These are phyloP conservation scores for Labrus mixtus DNA, from an alignment of 2,113 vertebrate genomes.

Conservation along the genomic window DNA sequence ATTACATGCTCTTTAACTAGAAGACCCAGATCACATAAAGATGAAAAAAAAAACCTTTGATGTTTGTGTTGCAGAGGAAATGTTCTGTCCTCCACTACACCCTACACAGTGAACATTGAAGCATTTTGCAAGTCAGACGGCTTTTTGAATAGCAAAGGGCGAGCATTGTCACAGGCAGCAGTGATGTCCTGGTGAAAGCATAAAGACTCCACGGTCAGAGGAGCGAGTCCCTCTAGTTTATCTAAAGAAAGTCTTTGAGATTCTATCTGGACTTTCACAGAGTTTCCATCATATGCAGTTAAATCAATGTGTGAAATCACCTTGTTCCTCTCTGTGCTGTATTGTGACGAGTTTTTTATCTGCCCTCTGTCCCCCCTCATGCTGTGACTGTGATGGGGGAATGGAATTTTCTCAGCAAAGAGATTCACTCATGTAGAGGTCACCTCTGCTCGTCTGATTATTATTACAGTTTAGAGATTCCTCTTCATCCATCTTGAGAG, in stretches of 20 bases:
- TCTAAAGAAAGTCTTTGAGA: constrained; percentile 49
- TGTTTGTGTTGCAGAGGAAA: not conserved
- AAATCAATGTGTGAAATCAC: constrained; percentile 42
- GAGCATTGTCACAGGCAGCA: constrained; percentile 7
- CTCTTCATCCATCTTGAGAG: constrained; percentile 13
- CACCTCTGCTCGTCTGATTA: constrained; percentile 52
- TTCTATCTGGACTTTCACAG: constrained; percentile 65
- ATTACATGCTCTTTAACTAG: constrained; percentile 30
- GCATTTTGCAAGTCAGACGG: not conserved
- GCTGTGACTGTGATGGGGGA: constrained; percentile 27
- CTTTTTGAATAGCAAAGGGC: constrained; percentile 18
- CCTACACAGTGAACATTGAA: not conserved
- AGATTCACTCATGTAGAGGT: constrained; percentile 35
- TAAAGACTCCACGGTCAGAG: constrained; percentile 4
- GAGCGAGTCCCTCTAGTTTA: constrained; percentile 28
- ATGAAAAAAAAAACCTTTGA: not conserved
- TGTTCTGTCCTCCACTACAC: not conserved
- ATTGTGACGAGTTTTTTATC: constrained; percentile 21
- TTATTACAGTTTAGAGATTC: constrained; percentile 42
- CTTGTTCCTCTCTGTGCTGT: constrained; percentile 10
- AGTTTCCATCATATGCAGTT: constrained; percentile 56
- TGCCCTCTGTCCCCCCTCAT: constrained; percentile 34
- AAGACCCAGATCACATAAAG: constrained; percentile 6
- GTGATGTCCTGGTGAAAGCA: not conserved
- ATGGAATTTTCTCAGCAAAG: constrained; percentile 43